Conservation (phyloP, 2,888 invertebrate genomes). For the Monoplex corrugatus region DNA sequence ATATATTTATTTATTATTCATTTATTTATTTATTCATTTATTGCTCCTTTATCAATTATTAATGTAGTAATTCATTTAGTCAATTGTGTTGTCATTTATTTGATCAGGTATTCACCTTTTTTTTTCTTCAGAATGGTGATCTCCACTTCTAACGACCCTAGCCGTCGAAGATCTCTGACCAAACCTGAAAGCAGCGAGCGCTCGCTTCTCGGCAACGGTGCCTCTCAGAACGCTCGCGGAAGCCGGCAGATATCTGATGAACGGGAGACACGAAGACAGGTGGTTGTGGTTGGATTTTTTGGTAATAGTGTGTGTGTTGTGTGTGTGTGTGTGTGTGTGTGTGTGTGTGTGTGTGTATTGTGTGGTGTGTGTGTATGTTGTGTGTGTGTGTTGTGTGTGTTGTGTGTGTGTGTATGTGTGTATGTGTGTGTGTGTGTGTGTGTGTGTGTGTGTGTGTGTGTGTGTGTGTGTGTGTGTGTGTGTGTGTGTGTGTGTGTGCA, state of each 20-base stretch:
- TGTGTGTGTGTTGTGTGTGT: constrained; percentile 32
- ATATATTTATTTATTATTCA: too few species aligned
- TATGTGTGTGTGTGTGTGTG: not conserved
- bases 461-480: not conserved
- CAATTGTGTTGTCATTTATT: too few species aligned
- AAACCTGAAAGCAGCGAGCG: constrained; percentile 29
- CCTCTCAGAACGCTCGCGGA: not conserved
- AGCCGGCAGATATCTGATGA: constrained; percentile 18
- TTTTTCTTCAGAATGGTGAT: not conserved
- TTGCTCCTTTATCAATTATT: too few species aligned
- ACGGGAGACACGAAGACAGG: constrained; percentile 43
- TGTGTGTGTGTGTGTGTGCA: constrained; percentile 28
- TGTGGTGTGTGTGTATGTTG: not conserved
- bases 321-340: not conserved
- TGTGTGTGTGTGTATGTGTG: constrained; percentile 26
- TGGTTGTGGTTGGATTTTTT: not conserved
- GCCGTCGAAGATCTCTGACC: not conserved
- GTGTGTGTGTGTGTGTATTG: not conserved
- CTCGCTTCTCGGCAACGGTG: constrained; percentile 23
- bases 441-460: not conserved
- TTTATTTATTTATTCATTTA: too few species aligned
- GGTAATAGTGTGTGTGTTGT: not conserved
- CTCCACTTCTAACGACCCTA: not conserved
- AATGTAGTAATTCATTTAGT: too few species aligned
- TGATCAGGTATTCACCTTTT: not conserved